phyloP scores from a whole-genome alignment of 2,888 invertebrate genomes.

The Euproctis similis region DNA sequence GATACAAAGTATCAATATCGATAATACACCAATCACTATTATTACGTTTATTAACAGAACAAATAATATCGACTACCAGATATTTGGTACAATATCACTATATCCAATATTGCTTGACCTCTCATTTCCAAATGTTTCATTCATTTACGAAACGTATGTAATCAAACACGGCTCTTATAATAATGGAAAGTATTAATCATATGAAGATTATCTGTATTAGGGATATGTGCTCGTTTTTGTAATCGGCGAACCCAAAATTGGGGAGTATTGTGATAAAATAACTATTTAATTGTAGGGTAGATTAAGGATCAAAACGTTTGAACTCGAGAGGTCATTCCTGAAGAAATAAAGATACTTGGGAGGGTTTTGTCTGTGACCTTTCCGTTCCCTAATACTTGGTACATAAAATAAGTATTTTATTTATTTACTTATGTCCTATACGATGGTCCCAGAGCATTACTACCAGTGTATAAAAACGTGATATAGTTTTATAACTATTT shows the following conservation, averaged over 20 bases:
- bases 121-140: background rate
- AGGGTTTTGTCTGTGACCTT: too few species aligned
- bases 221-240: constrained; percentile 11
- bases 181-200: constrained; percentile 13
- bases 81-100: background rate
- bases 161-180: constrained; percentile 18
- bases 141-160: constrained; percentile 10
- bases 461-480: too few species aligned
- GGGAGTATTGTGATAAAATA: constrained; percentile 5
- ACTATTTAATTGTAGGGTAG: constrained; percentile 2
- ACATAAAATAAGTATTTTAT: too few species aligned
- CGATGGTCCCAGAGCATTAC: too few species aligned
- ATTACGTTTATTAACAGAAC: constrained; percentile 2
- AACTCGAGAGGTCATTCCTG: background rate
- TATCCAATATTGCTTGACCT: background rate
- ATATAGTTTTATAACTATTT: too few species aligned
- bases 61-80: background rate
- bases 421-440: too few species aligned
- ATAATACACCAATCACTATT: constrained; percentile 1
- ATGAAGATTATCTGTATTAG: constrained; percentile 26
- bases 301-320: background rate
- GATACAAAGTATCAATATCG: background rate
- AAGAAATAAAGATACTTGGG: too few species aligned
- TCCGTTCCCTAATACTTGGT: too few species aligned
- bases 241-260: constrained; percentile 4